phyloP scores from a whole-genome alignment of 2,113 vertebrate genomes.

The Cyanoderma ruficeps region DNA sequence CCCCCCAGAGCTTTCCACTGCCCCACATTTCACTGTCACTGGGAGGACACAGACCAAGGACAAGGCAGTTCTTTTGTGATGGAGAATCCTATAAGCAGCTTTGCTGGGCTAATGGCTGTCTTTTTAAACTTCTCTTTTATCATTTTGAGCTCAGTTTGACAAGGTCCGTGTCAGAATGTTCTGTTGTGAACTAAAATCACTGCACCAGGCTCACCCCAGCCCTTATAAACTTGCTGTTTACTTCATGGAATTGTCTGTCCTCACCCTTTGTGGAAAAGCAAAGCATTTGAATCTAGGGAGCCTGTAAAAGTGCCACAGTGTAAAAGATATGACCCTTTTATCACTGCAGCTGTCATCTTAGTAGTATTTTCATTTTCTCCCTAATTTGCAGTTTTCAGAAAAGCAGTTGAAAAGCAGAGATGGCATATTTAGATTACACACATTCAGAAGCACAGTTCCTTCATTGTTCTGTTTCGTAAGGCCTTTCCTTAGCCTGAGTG shows the following conservation, averaged over 20 bases:
- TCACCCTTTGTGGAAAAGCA: background rate
- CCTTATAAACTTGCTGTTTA: background rate
- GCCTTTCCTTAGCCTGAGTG: background rate
- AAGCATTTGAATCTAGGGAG: background rate
- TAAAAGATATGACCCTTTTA: background rate
- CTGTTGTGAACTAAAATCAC: background rate
- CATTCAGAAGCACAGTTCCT: background rate
- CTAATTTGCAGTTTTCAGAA: slow-evolving; percentile 22
- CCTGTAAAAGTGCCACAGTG: background rate
- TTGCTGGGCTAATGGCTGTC: background rate
- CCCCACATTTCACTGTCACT: background rate
- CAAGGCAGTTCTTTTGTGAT: background rate
- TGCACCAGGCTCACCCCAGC: background rate
- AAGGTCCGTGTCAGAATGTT: background rate
- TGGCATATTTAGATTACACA: slow-evolving; percentile 37
- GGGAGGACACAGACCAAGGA: background rate
- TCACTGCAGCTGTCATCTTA: background rate
- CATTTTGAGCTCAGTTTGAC: background rate
- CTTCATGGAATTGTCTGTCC: background rate
- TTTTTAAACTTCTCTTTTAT: background rate
- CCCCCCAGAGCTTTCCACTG: background rate
- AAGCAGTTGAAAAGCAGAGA: slow-evolving; percentile 15
- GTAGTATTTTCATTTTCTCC: background rate
- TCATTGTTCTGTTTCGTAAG: background rate
- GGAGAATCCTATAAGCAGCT: background rate